Conservation (phyloP, 1,140 invertebrate species). For the Scaptodrosophila lebanonensis region DNA sequence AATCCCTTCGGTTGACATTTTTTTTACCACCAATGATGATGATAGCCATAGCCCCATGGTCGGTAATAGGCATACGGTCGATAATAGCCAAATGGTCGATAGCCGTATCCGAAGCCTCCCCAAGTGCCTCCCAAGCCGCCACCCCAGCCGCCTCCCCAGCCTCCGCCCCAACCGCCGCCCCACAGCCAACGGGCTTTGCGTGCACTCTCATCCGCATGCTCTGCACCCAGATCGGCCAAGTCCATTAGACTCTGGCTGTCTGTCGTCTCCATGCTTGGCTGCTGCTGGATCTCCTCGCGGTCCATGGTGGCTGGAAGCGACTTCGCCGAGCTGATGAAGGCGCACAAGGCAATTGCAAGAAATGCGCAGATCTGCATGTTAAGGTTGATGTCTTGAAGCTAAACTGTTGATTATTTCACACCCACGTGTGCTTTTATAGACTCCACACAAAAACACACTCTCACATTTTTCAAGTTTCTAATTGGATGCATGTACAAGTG, state of each 20-base stretch:
- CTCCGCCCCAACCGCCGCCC: slow-evolving; percentile 16
- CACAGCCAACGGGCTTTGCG: slow-evolving; percentile 32
- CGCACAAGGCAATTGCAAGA: background rate
- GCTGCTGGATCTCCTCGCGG: background rate
- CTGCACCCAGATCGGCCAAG: slow-evolving; percentile 30
- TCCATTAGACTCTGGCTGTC: slow-evolving; percentile 19
- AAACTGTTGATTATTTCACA: no score
- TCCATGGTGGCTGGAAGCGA: background rate
- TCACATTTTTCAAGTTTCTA: no score
- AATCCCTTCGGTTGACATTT: no score
- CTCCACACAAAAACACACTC: no score
- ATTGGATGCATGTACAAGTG: no score
- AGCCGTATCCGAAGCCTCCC: slow-evolving; percentile 3
- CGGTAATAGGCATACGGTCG: slow-evolving; percentile 1
- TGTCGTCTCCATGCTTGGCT: background rate
- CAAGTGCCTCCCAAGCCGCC: slow-evolving; percentile 14
- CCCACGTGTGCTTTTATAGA: no score
- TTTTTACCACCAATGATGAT: slow-evolving; percentile 37
- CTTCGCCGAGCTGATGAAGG: no score
- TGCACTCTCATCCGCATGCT: slow-evolving; percentile 22
- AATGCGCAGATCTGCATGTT: background rate
- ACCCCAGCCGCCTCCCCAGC: slow-evolving; percentile 13
- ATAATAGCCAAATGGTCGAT: slow-evolving; percentile 3
- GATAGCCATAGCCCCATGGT: slow-evolving; percentile 28
- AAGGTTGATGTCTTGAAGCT: no score